A percentile compares a stretch with the other conserved stretches of the same genome.
These are phyloP conservation scores for Cepaea nemoralis DNA, from an alignment of 1,140 invertebrate species.

Conservation along the genomic window DNA sequence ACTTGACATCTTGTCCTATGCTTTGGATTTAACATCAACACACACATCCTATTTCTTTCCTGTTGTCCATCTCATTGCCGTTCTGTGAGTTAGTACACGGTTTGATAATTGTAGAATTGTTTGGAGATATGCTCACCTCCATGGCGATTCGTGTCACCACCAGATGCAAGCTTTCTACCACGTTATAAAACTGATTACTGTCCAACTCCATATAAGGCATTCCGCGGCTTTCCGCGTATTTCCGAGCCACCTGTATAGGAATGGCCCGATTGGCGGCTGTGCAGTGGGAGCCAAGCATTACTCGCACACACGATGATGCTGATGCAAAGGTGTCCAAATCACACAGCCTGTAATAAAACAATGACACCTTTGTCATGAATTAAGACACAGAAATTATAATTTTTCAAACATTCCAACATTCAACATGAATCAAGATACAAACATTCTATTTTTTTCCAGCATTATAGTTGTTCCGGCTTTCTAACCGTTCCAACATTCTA, in stretches of 20 bases:
- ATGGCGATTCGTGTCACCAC: neutral
- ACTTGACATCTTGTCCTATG: too few species aligned
- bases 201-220: constrained; percentile 35
- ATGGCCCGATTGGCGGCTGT: neutral
- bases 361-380: too few species aligned
- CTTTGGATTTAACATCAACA: too few species aligned
- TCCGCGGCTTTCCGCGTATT: constrained; percentile 28
- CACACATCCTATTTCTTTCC: too few species aligned
- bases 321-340: constrained; percentile 24
- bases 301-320: neutral
- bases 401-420: too few species aligned
- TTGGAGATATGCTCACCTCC: neutral
- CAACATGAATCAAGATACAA: too few species aligned
- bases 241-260: neutral
- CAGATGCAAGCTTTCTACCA: constrained; percentile 24
- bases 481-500: too few species aligned
- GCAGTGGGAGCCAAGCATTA: constrained; percentile 23
- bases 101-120: neutral
- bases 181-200: constrained; percentile 22
- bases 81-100: too few species aligned
- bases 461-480: too few species aligned
- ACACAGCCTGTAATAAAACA: constrained; percentile 15
- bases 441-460: too few species aligned
- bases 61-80: too few species aligned
- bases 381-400: too few species aligned